Conservation (phyloP, 2,888 invertebrate genomes). For the Athripsodes cinereus region DNA sequence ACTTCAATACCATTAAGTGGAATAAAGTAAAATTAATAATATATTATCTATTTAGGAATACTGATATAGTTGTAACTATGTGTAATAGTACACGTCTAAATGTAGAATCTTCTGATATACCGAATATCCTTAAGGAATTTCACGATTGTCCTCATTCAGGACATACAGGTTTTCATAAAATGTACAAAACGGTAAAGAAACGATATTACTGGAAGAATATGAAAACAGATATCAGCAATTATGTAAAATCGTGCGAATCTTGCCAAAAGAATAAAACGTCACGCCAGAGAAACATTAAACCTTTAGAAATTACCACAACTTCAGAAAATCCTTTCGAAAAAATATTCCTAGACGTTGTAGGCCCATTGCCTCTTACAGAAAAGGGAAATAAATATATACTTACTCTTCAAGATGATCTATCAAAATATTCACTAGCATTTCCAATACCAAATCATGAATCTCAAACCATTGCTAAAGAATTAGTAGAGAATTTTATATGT, state of each 20-base stretch:
- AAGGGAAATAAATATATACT: constrained; percentile 32
- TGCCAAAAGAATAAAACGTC: constrained; percentile 32
- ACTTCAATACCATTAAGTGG: not conserved
- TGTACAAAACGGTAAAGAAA: constrained; percentile 13
- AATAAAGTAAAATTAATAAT: constrained; percentile 3
- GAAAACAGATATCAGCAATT: constrained; percentile 17
- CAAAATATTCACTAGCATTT: constrained; percentile 32
- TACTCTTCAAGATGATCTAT: constrained; percentile 34
- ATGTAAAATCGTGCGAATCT: constrained; percentile 29
- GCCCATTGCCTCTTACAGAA: constrained; percentile 31
- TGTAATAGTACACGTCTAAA: not conserved
- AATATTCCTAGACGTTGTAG: constrained; percentile 32
- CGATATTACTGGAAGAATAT: constrained; percentile 20
- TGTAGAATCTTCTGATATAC: not conserved
- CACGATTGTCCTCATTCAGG: constrained; percentile 7
- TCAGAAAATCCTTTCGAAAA: constrained; percentile 29
- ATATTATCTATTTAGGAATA: not conserved
- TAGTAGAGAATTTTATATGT: constrained; percentile 28
- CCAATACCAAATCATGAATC: constrained; percentile 32
- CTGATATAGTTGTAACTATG: not conserved
- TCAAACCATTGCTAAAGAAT: constrained; percentile 29
- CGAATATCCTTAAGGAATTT: not conserved
- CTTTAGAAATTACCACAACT: constrained; percentile 32
- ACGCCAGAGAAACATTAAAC: constrained; percentile 26
- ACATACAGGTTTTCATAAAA: constrained; percentile 20